A percentile compares a stretch with the other conserved stretches of the same genome.
Evolutionary conservation across 2,888 invertebrate species (phyloP).

Genomic region (Melinopterus prodromus): DNA sequence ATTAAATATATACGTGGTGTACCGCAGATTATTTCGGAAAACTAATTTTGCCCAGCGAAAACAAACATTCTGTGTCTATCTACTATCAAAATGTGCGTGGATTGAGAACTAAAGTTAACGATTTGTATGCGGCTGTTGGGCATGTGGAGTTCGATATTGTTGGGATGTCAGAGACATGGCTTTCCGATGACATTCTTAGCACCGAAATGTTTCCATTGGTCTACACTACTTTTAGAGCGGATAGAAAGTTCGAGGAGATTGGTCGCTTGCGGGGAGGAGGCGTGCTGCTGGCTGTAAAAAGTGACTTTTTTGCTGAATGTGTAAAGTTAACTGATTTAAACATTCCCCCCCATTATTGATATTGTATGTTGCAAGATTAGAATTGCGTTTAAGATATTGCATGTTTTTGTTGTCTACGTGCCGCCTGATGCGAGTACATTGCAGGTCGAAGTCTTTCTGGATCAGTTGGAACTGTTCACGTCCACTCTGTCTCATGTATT

Average conservation of each 20-base stretch:
- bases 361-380: too few relatives aligned
- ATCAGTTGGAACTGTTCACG: too few relatives aligned
- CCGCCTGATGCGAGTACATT: too few relatives aligned
- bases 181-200: not conserved
- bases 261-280: conserved; percentile 12
- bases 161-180: conserved; percentile 12
- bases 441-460: too few relatives aligned
- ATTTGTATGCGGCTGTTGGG: not conserved
- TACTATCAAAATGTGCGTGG: not conserved
- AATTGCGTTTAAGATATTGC: too few relatives aligned
- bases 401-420: too few relatives aligned
- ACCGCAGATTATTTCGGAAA: not conserved
- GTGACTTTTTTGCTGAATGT: too few relatives aligned
- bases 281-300: conserved; percentile 5
- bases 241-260: not conserved
- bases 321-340: too few relatives aligned
- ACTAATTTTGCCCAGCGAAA: not conserved
- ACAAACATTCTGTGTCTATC: not conserved
- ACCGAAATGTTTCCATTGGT: not conserved
- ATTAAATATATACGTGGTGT: not conserved
- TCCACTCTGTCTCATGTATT: too few relatives aligned
- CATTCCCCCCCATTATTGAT: too few relatives aligned
- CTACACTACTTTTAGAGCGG: conserved; percentile 6
- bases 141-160: conserved; percentile 6
- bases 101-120: not conserved